Conservation (phyloP, 2,113 vertebrate genomes). For the Diadophis punctatus region DNA sequence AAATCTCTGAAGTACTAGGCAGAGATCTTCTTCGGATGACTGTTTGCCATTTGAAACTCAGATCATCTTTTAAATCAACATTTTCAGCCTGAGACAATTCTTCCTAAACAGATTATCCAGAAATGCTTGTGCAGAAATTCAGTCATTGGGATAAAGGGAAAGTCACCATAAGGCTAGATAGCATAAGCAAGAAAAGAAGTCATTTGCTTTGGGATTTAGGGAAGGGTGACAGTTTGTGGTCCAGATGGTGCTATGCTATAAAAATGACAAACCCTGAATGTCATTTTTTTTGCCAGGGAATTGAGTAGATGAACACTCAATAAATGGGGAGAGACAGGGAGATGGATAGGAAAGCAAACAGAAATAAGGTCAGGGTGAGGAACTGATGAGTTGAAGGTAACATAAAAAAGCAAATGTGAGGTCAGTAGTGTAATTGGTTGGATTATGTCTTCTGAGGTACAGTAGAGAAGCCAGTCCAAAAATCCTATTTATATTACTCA, state of each 20-base stretch:
- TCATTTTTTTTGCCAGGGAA: not conserved
- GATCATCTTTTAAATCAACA: not conserved
- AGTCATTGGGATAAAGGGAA: not conserved
- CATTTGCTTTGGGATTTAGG: slow-evolving; percentile 10
- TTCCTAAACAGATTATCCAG: not conserved
- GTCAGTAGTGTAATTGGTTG: not conserved
- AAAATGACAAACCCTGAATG: not conserved
- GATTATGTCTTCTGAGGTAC: not conserved
- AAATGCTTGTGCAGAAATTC: not conserved
- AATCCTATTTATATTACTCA: not conserved
- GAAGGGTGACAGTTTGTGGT: slow-evolving; percentile 6
- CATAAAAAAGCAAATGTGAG: not conserved
- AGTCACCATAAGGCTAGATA: slow-evolving; percentile 6
- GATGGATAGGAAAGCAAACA: not conserved
- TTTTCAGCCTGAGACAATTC: not conserved
- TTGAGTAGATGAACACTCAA: not conserved
- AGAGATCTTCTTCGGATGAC: not conserved
- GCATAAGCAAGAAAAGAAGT: slow-evolving; percentile 1
- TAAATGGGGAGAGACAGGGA: not conserved
- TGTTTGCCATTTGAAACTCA: not conserved
- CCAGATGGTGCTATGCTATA: not conserved
- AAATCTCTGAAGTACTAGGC: not conserved
- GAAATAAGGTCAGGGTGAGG: not conserved
- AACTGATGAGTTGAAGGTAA: not conserved
- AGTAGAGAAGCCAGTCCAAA: not conserved